Evolutionary conservation across 2,797 vertebrate species (phyloP).

Genomic region (Peromyscus melanophrys): DNA sequence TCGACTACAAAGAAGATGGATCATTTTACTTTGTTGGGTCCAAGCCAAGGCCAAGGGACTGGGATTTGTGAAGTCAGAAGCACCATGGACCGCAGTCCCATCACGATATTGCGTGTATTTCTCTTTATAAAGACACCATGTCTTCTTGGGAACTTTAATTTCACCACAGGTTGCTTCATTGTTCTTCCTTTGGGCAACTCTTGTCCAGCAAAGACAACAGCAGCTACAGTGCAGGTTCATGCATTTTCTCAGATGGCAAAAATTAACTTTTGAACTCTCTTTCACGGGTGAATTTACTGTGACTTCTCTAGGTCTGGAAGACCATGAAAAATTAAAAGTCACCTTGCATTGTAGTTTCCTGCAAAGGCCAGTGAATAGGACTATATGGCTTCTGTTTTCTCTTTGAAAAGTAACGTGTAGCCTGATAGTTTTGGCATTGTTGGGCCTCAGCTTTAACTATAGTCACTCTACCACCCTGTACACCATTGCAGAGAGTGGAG

Average conservation of each 20-base stretch:
- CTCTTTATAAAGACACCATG: conserved; percentile 65
- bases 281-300: conserved; percentile 53
- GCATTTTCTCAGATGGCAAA: conserved; percentile 65
- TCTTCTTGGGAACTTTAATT: conserved; percentile 78
- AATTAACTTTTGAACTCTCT: conserved; percentile 67
- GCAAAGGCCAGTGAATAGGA: conserved; percentile 55
- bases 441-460: conserved; percentile 2
- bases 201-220: conserved; percentile 36
- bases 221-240: not conserved
- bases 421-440: not conserved
- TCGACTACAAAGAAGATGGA: conserved; percentile 72
- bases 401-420: not conserved
- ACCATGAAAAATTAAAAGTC: conserved; percentile 33
- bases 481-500: not conserved
- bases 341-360: conserved; percentile 58
- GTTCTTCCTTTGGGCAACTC: conserved; percentile 50
- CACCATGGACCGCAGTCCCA: conserved; percentile 70
- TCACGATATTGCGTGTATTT: conserved; percentile 56
- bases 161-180: conserved; percentile 15
- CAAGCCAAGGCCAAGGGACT: conserved; percentile 76
- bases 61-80: conserved; percentile 69
- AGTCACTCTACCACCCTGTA: not conserved
- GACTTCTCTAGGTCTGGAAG: conserved; percentile 68
- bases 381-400: conserved; percentile 46
- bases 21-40: conserved; percentile 66